These are phyloP conservation scores for Coptodon bakossiorum DNA, from an alignment of 2,113 vertebrate genomes.

Conservation along the genomic window DNA sequence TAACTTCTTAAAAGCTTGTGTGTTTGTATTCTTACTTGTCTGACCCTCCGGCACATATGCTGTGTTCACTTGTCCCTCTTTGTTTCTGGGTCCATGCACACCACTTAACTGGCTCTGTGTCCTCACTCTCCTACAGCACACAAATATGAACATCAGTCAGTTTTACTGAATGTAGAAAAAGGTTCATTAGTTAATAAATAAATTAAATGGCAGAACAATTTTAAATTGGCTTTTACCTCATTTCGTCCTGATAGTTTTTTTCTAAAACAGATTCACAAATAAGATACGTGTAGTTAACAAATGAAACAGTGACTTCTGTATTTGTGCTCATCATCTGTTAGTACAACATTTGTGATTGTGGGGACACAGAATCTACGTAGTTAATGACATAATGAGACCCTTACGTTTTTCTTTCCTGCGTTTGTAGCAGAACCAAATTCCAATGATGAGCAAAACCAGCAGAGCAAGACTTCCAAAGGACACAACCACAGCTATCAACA, in stretches of 20 bases:
- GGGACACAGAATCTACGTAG: not conserved
- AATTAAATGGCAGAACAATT: not conserved
- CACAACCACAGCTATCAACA: slow-evolving; percentile 64
- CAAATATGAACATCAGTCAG: not conserved
- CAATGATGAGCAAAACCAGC: slow-evolving; percentile 61
- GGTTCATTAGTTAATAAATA: not conserved
- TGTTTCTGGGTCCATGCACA: not conserved
- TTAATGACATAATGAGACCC: not conserved
- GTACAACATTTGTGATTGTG: not conserved
- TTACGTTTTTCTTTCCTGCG: slow-evolving; percentile 58
- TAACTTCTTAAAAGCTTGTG: not conserved
- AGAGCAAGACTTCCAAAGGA: slow-evolving; percentile 57
- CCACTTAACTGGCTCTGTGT: slow-evolving; percentile 26
- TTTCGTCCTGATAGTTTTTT: slow-evolving; percentile 51
- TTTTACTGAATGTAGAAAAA: not conserved
- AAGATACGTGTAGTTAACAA: not conserved
- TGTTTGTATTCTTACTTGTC: slow-evolving; percentile 32
- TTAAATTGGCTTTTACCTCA: slow-evolving; percentile 32
- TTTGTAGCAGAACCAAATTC: slow-evolving; percentile 61
- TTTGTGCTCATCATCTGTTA: not conserved
- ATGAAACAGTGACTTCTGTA: not conserved
- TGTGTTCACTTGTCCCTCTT: slow-evolving; percentile 29
- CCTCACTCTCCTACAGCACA: slow-evolving; percentile 37
- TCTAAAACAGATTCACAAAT: slow-evolving; percentile 32
- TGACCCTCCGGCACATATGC: slow-evolving; percentile 30